Base-by-base conservation (phyloP, 1,140 invertebrate species). In the Propsilocerus akamusi region DNA sequence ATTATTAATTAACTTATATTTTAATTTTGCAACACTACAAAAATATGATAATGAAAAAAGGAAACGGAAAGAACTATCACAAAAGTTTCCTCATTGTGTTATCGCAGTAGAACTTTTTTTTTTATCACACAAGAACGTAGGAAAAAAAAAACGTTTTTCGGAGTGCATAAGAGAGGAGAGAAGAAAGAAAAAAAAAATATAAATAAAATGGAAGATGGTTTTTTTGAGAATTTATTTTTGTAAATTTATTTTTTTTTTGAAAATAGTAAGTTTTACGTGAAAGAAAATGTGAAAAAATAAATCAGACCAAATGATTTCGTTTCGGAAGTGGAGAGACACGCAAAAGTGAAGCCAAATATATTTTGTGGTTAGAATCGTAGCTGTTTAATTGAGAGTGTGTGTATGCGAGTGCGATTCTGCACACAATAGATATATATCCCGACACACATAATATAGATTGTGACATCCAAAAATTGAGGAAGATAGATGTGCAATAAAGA, bases 161-260 rank as follows among this genome's bases (percentile, higher is more conserved):
- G 34, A 41, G 34, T 41, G 34, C 34, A 41, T 41, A 41, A 41
- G 34, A 41, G 14, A 14, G 17, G 34, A 41, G 34, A 41, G 34
- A 41, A 41, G 34, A 41, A 20, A 20, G 14, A 41, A 41, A 41
- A 41, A 41, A 37, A 37, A 41, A 41, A 41, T 41, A 41, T 41
- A 41, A 41, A 41, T 41, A 41, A 41, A 41, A 41, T 41, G 34
- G 34, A 41, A 41, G 34, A 41, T 41, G 34, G 34, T 41, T 41
- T 37, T 41, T 41, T 41, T 41, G 34, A 41, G 34, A 41, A 41
- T 41, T 41, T 41, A 41, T 41, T 41, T 41, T 41, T 41, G 34
- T 41, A 41, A 41, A 20, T 41, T n/a, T n/a, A n/a, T n/a, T n/a
- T n/a, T n/a, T n/a, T n/a, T n/a, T 41, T 41, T 41, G 14, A 41